Percentiles rank a stretch among this genome's conserved stretches.
phyloP scores from a whole-genome alignment of 2,797 vertebrate genomes.

The Xenops minutus region DNA sequence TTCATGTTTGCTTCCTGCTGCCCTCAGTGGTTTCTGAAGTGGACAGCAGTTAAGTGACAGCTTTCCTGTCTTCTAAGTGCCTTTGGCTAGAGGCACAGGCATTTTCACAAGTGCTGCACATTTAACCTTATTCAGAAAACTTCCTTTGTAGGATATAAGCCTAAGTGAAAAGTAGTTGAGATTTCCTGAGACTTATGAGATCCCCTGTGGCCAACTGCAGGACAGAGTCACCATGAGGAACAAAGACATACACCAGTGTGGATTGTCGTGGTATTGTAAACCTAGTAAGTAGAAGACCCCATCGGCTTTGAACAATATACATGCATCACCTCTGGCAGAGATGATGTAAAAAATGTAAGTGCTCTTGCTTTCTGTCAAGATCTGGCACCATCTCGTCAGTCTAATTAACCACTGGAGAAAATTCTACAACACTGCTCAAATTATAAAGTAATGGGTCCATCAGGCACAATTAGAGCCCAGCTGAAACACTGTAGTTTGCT shows the following conservation, averaged over 20 bases:
- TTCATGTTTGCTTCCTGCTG: slow-evolving; percentile 67
- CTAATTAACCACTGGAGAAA: slow-evolving; percentile 88
- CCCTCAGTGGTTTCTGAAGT: slow-evolving; percentile 57
- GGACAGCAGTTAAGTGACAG: slow-evolving; percentile 44
- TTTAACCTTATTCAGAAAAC: slow-evolving; percentile 70
- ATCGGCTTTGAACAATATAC: slow-evolving; percentile 14
- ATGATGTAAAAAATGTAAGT: slow-evolving; percentile 57
- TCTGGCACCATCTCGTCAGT: slow-evolving; percentile 64
- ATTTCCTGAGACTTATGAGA: slow-evolving; percentile 22
- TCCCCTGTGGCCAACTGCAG: neutral
- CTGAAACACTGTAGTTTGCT: slow-evolving; percentile 80
- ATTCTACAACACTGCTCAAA: slow-evolving; percentile 74
- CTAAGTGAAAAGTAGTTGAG: slow-evolving; percentile 12
- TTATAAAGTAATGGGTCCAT: slow-evolving; percentile 84
- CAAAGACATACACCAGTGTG: neutral
- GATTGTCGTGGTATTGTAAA: slow-evolving; percentile 45
- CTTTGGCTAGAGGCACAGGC: slow-evolving; percentile 26
- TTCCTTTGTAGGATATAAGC: slow-evolving; percentile 38
- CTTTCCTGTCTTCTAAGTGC: slow-evolving; percentile 46
- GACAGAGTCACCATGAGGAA: neutral
- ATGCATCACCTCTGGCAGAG: slow-evolving; percentile 23
- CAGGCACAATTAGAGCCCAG: slow-evolving; percentile 86
- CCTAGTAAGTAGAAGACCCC: slow-evolving; percentile 39
- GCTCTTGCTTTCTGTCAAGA: slow-evolving; percentile 64
- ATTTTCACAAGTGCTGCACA: slow-evolving; percentile 49